Evolutionary conservation across 2,113 vertebrate species (phyloP).

Genomic region (Glaucomys volans): DNA sequence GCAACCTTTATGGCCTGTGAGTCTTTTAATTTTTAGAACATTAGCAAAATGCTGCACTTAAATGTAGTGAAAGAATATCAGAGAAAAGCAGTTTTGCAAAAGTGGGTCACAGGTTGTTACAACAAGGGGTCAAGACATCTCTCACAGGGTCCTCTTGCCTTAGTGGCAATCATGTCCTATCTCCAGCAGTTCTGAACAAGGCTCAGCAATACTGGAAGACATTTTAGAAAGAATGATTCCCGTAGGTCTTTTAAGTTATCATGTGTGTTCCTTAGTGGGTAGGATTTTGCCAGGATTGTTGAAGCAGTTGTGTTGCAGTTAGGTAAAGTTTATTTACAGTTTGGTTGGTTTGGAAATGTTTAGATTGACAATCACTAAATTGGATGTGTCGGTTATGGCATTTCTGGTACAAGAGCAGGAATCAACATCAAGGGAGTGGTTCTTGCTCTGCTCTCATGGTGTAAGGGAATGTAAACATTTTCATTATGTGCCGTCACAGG

Average conservation of each 20-base stretch:
- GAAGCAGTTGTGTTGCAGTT: neutral
- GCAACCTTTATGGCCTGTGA: neutral
- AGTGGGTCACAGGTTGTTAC: neutral
- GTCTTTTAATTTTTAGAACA: conserved; percentile 18
- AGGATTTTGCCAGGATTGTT: neutral
- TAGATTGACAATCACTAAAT: neutral
- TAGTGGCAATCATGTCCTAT: neutral
- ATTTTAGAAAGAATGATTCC: neutral
- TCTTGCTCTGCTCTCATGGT: neutral
- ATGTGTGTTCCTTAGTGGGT: neutral
- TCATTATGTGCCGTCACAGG: neutral
- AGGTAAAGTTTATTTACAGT: neutral
- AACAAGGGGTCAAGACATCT: too few species aligned
- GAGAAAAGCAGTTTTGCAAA: neutral
- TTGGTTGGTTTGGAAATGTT: neutral
- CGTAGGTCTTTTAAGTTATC: neutral
- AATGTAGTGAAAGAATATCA: neutral
- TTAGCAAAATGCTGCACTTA: neutral
- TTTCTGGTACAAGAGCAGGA: neutral
- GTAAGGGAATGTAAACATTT: neutral
- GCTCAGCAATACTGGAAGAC: neutral
- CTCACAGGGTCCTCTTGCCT: neutral
- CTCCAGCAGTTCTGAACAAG: neutral
- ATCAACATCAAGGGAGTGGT: neutral
- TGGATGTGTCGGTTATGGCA: neutral